Conservation (phyloP, 2,113 vertebrate species). For the Sinocyclocheilus maitianheensis region DNA sequence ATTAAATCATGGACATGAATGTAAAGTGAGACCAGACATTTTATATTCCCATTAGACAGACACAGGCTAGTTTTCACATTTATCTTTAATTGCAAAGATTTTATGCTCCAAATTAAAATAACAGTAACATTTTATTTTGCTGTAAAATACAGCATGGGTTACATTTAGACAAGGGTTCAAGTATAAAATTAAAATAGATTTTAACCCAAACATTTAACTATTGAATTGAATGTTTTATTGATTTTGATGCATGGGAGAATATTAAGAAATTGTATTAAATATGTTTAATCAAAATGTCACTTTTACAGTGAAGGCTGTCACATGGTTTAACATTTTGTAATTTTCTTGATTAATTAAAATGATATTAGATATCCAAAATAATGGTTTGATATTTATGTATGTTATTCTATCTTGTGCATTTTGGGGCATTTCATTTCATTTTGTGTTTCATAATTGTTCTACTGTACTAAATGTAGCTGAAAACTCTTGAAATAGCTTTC, state of each 20-base stretch:
- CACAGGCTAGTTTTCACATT: not conserved
- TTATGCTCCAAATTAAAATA: not conserved
- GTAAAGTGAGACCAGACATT: not conserved
- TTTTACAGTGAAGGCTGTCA: not conserved
- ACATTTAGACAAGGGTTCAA: not conserved
- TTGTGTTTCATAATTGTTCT: not conserved
- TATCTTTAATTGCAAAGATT: not conserved
- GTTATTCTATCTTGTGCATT: not conserved
- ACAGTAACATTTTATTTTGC: not conserved
- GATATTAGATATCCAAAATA: not conserved
- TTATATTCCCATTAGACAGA: not conserved
- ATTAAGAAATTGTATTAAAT: not conserved
- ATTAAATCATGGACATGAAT: not conserved
- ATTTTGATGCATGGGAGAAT: not conserved
- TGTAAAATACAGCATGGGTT: not conserved
- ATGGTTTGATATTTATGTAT: not conserved
- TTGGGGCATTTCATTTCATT: not conserved
- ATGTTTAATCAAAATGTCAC: not conserved
- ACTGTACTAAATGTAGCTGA: not conserved
- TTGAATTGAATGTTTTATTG: not conserved
- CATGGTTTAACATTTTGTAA: no score
- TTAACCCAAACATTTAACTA: not conserved
- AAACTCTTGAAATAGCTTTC: not conserved
- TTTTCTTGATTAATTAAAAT: not conserved
- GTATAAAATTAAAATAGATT: not conserved